A percentile compares a stretch with the other conserved stretches of the same genome.
phyloP scores from a whole-genome alignment of 1,140 invertebrate genomes.

The Mamestra configurata region DNA sequence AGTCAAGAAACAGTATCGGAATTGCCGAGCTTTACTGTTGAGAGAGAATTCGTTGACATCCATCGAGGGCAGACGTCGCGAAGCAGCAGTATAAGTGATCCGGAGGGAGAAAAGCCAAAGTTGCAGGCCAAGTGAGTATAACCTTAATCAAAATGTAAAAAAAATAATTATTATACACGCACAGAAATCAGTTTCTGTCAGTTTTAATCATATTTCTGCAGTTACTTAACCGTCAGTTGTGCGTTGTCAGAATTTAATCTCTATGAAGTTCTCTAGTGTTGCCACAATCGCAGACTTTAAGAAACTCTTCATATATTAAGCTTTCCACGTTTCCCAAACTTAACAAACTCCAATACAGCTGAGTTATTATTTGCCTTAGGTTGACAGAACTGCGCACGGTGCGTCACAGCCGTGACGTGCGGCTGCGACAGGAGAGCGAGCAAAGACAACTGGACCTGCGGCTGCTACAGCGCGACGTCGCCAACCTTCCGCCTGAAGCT shows the following conservation, averaged over 20 bases:
- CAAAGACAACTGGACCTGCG: conserved; percentile 92
- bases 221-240: no score
- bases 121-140: conserved; percentile 82
- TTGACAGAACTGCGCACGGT: conserved; percentile 92
- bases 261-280: no score
- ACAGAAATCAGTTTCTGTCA: no score
- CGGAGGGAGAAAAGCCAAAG: conserved; percentile 80
- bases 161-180: no score
- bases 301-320: no score
- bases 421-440: conserved; percentile 92
- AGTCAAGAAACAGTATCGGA: conserved; percentile 71
- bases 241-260: no score
- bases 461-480: conserved; percentile 91
- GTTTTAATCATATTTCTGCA: no score
- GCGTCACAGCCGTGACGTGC: conserved; percentile 92
- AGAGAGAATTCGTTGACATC: conserved; percentile 77
- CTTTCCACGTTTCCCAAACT: no score
- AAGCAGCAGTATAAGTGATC: conserved; percentile 80
- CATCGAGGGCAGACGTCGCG: conserved; percentile 76
- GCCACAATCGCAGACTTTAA: no score
- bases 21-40: conserved; percentile 67
- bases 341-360: no score
- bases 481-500: conserved; percentile 90
- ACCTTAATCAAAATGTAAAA: no score
- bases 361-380: conserved; percentile 72